Evolutionary conservation across 2,113 vertebrate species (phyloP), one percentile per base, ranked within the genome.

Genomic region (Cynopterus brachyotis): DNA sequence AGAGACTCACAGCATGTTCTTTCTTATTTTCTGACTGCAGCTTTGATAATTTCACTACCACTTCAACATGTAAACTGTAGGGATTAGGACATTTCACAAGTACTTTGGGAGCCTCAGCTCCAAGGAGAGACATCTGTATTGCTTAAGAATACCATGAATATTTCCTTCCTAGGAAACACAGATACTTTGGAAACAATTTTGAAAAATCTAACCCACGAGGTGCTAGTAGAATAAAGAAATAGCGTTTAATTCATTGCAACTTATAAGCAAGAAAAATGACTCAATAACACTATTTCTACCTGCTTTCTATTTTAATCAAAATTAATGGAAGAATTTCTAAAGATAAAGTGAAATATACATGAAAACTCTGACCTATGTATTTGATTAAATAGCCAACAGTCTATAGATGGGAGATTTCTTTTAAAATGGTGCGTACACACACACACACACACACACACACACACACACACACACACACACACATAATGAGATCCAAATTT

Each of bases 61-160:
- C 94, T 96, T 93, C 93, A 91, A 45, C 81, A 86, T 92, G 82
- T 95, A 97, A 97, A 95, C 95, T 96, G 32, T 82, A 37, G 40
- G 73, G 82, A 95, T 96, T 93, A 94, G 81, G 67, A 85, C 89
- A 95, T 97, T 97, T 97, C 88, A 96, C 79, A 97, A 96, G 89
- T 89, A 45, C 82, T 97, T 95, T 86, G 42, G 45, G 85, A 95
- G 72, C 84, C 91, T 95, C 20, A 13, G 30, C 81, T 87, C 57
- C 85, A 76, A 94, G 45, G 78, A 90, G 88, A 85, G 42, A n/a
- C 85, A 81, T 95, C 70, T 66, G n/a, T 69, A 5, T 97, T 96
- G 85, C 96, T 94, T 94, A 94, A 95, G 72, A 96, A 94, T 93
- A 76, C 42, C 85, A 89, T 96, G 95, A 96, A 93, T 81, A 91